These are phyloP conservation scores for Drosophila repletoides DNA, from an alignment of 1,140 invertebrate genomes.

Conservation along the genomic window DNA sequence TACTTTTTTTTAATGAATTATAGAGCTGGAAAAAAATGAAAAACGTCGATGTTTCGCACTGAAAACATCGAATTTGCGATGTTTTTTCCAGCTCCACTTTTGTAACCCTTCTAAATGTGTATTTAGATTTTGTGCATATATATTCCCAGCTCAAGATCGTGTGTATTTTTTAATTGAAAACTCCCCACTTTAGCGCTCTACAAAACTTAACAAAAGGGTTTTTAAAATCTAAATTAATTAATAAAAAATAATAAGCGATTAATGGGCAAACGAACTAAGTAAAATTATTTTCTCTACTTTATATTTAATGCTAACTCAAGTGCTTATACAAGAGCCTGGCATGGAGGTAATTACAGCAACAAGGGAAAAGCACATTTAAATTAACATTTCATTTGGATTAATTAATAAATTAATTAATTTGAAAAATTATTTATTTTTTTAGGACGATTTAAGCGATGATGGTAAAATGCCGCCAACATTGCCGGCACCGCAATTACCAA, in stretches of 20 bases:
- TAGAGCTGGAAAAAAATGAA: no score
- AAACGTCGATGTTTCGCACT: no score
- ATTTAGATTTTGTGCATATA: background rate
- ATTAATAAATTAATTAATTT: background rate
- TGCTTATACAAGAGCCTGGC: slow-evolving; percentile 81
- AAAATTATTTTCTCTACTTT: slow-evolving; percentile 48
- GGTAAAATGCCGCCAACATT: slow-evolving; percentile 74
- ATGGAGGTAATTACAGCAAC: slow-evolving; percentile 68
- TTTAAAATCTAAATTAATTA: slow-evolving; percentile 1
- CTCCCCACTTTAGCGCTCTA: slow-evolving; percentile 22
- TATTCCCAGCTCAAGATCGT: no score
- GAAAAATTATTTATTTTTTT: background rate
- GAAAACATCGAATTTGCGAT: no score
- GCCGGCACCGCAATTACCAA: slow-evolving; percentile 65
- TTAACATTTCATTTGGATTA: no score
- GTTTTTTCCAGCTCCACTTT: no score
- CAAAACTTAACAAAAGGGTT: slow-evolving; percentile 20
- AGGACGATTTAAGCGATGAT: slow-evolving; percentile 80
- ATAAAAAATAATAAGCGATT: background rate
- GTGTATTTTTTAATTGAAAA: slow-evolving; percentile 10
- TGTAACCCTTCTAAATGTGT: background rate
- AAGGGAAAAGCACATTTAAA: background rate
- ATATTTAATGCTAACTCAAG: slow-evolving; percentile 74
- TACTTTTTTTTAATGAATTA: background rate
- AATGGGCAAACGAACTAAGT: slow-evolving; percentile 33